phyloP scores from a whole-genome alignment of 2,888 invertebrate genomes.

The Latrodectus elegans region DNA sequence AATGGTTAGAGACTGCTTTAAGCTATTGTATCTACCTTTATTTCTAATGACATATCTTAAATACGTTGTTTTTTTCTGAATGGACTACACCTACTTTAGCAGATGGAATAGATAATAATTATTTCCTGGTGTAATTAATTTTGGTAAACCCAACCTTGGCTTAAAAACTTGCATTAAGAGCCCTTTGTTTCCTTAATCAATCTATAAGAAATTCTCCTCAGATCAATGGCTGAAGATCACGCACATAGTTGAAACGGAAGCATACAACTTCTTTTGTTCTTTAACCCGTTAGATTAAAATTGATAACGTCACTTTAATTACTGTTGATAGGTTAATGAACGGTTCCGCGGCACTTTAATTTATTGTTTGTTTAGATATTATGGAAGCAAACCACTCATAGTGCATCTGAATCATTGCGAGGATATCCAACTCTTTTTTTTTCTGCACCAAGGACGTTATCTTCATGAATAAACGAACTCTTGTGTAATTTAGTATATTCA shows the following conservation, averaged over 20 bases:
- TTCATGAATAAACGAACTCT: no score
- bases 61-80: no score
- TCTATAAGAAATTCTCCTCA: not conserved
- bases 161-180: not conserved
- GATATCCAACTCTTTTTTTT: no score
- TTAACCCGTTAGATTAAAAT: not conserved
- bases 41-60: no score
- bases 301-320: conserved; percentile 5
- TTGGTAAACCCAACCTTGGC: not conserved
- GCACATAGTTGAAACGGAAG: not conserved
- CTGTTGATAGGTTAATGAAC: not conserved
- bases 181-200: conserved; percentile 1
- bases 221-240: not conserved
- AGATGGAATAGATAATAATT: not conserved
- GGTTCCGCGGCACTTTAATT: not conserved
- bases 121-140: not conserved
- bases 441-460: no score
- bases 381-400: no score
- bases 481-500: no score
- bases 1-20: no score
- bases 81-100: not conserved
- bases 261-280: not conserved
- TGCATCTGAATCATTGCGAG: no score
- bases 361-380: not conserved
- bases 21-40: no score